Evolutionary conservation across 2,888 invertebrate species (phyloP).

Genomic region (Chymomyza procnemis): DNA sequence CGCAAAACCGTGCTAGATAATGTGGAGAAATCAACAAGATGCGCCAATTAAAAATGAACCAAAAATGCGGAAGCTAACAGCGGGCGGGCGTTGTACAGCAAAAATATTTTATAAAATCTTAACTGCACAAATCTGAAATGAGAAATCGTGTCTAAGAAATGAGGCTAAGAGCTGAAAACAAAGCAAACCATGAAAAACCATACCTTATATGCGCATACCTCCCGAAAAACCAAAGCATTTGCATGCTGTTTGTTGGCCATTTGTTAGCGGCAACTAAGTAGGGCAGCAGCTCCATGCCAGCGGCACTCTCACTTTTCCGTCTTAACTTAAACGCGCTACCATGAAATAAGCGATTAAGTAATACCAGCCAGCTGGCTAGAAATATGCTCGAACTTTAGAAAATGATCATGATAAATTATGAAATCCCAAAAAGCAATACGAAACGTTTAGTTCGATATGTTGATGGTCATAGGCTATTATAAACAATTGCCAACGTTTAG

Average conservation of each 20-base stretch:
- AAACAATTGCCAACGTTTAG: not conserved
- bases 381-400: not conserved
- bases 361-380: not conserved
- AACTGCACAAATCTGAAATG: conserved; percentile 37
- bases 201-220: conserved; percentile 59
- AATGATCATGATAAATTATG: not conserved
- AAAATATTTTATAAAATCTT: not conserved
- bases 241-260: conserved; percentile 34
- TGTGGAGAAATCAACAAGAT: conserved; percentile 52
- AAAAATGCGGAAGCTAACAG: not conserved
- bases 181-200: conserved; percentile 29
- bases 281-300: conserved; percentile 20
- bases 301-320: conserved; percentile 58
- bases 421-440: too few relatives aligned
- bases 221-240: conserved; percentile 26
- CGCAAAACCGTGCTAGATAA: conserved; percentile 23
- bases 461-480: not conserved
- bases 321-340: too few relatives aligned
- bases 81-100: conserved; percentile 5
- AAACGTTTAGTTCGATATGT: not conserved
- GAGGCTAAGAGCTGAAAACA: conserved; percentile 10
- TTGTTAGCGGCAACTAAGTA: conserved; percentile 21
- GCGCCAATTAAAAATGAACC: not conserved
- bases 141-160: conserved; percentile 63
- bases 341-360: not conserved